A percentile compares a stretch with the other conserved stretches of the same genome.
phyloP scores from a whole-genome alignment of 92 coral and sea anemone genomes.

The Scolanthus callimorphus region DNA sequence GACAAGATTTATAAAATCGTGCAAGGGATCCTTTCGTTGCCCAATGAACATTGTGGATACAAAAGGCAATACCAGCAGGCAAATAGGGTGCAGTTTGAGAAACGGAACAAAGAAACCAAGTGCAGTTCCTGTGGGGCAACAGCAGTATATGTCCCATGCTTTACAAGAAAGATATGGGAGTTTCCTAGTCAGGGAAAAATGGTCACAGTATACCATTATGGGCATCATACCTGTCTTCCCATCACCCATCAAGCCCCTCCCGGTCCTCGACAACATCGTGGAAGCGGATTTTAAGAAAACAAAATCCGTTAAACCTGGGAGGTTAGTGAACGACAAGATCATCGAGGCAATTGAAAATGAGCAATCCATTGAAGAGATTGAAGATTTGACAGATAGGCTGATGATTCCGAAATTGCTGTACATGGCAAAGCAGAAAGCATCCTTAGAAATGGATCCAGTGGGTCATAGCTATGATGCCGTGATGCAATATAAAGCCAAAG shows the following conservation, averaged over 20 bases:
- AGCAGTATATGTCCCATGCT: constrained; percentile 41
- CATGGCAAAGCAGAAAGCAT: constrained; percentile 24
- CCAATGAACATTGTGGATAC: constrained; percentile 39
- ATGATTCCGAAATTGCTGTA: constrained; percentile 18
- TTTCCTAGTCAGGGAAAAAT: constrained; percentile 25
- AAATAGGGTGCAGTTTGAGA: constrained; percentile 56
- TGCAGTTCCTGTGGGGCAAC: constrained; percentile 48
- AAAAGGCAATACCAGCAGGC: constrained; percentile 22
- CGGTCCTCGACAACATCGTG: too few relatives aligned
- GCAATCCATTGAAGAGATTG: constrained; percentile 39
- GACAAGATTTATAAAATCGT: constrained; percentile 23
- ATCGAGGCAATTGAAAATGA: constrained; percentile 55
- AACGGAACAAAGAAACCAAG: constrained; percentile 6
- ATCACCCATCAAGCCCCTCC: constrained; percentile 23
- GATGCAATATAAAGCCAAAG: too few relatives aligned
- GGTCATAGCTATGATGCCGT: constrained; percentile 71
- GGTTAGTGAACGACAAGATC: constrained; percentile 34
- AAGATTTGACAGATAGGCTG: constrained; percentile 55
- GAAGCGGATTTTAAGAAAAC: constrained; percentile 23
- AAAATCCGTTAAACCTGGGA: constrained; percentile 41
- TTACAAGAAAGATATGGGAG: constrained; percentile 51
- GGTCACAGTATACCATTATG: constrained; percentile 57
- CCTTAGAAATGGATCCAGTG: constrained; percentile 41
- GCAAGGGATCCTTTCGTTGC: constrained; percentile 51
- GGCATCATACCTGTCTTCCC: constrained; percentile 35